Evolutionary conservation across 2,113 vertebrate species (phyloP).

Genomic region (Anseranas semipalmata): DNA sequence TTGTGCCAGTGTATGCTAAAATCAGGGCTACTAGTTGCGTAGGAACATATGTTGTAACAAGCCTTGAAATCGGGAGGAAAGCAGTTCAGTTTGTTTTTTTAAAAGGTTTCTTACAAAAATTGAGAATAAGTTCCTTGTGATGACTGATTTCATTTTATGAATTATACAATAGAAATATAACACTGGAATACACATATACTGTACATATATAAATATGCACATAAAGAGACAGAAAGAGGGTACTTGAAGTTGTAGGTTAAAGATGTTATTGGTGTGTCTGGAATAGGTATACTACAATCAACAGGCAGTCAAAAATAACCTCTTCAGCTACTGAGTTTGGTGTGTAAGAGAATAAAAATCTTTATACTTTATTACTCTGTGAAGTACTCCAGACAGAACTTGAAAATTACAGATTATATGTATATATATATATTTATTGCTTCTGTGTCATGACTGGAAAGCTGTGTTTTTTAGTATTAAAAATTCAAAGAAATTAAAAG

Average conservation of each 20-base stretch:
- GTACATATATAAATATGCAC: not conserved
- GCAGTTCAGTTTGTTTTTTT: not conserved
- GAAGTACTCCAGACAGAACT: not conserved
- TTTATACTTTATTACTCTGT: not conserved
- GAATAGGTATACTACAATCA: not conserved
- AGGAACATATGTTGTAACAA: constrained; percentile 80
- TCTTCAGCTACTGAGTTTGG: not conserved
- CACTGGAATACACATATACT: not conserved
- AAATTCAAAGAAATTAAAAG: not conserved
- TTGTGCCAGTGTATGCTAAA: constrained; percentile 78
- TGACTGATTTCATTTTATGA: not conserved
- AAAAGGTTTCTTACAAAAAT: not conserved
- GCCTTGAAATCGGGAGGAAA: constrained; percentile 49
- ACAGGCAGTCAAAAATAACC: not conserved
- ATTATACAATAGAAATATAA: not conserved
- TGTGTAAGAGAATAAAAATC: not conserved
- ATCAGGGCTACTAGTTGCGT: constrained; percentile 58
- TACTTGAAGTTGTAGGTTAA: not conserved
- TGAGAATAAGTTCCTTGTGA: not conserved
- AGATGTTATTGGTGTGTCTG: not conserved
- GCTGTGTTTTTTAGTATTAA: not conserved
- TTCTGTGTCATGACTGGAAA: not conserved
- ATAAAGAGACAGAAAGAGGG: not conserved
- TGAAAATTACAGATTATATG: not conserved
- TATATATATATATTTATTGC: not conserved